Evolutionary conservation across 1,140 invertebrate genomes (phyloP).

Genomic region (Drosophila grimshawi): DNA sequence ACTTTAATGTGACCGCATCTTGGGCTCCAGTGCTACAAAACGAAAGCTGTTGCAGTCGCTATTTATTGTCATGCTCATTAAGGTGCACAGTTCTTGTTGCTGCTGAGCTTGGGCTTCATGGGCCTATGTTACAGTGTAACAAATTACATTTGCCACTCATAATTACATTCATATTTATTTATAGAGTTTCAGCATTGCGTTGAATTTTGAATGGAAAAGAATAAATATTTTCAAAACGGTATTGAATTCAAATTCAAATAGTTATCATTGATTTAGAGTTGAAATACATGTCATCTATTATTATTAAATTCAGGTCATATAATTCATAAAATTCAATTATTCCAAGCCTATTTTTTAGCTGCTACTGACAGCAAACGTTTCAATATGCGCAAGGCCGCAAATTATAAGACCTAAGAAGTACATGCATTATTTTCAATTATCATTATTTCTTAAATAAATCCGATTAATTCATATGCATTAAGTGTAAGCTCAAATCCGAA

Average conservation of each 20-base stretch:
- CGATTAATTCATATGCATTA: slow-evolving; percentile 56
- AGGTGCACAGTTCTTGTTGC: slow-evolving; percentile 12
- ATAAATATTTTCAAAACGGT: too few species aligned
- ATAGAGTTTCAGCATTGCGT: too few species aligned
- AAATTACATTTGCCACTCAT: not conserved
- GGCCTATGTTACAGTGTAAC: not conserved
- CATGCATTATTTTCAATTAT: slow-evolving; percentile 37
- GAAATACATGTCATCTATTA: too few species aligned
- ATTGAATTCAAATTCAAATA: too few species aligned
- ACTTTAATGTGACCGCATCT: slow-evolving; percentile 71
- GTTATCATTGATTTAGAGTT: too few species aligned
- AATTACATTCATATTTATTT: too few species aligned
- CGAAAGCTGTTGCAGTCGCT: slow-evolving; percentile 10
- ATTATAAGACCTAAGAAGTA: not conserved
- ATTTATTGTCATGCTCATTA: slow-evolving; percentile 47
- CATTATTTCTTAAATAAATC: slow-evolving; percentile 42
- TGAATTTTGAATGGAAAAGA: too few species aligned
- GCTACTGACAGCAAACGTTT: too few species aligned
- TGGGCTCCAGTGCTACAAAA: slow-evolving; percentile 47
- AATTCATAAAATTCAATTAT: too few species aligned
- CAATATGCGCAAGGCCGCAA: too few species aligned
- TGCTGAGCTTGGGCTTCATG: slow-evolving; percentile 20
- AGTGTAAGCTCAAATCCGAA: slow-evolving; percentile 35
- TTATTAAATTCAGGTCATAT: too few species aligned
- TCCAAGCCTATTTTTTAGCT: too few species aligned